These are phyloP conservation scores for Mercenaria mercenaria DNA, from an alignment of 1,140 invertebrate genomes.

Conservation along the genomic window DNA sequence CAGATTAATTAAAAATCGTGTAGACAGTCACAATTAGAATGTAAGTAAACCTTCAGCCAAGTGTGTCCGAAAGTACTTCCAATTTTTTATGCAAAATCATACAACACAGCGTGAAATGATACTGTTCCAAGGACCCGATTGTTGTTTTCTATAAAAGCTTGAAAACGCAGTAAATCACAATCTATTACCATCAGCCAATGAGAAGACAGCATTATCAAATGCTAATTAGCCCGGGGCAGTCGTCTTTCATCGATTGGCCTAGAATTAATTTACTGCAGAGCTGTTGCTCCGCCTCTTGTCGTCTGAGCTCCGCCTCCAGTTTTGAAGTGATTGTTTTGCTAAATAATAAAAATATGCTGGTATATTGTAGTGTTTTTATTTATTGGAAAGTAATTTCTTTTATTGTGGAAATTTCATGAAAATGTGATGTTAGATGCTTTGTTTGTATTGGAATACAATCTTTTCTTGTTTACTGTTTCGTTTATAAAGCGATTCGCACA, in stretches of 20 bases:
- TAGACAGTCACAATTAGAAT: neutral
- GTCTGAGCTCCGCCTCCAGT: conserved; percentile 38
- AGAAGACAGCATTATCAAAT: conserved; percentile 18
- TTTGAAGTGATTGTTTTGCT: neutral
- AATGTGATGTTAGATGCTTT: neutral
- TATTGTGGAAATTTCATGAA: neutral
- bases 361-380: neutral
- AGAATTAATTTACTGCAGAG: conserved; percentile 56
- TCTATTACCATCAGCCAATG: conserved; percentile 50
- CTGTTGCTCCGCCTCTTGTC: conserved; percentile 5
- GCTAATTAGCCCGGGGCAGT: conserved; percentile 55
- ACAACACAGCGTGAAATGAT: conserved; percentile 56
- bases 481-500: too few relatives aligned
- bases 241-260: conserved; percentile 47
- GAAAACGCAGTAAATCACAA: conserved; percentile 58
- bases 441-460: neutral
- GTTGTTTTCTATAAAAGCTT: conserved; percentile 62
- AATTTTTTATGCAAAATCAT: conserved; percentile 61
- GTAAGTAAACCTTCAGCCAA: conserved; percentile 29
- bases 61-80: conserved; percentile 48
- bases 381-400: neutral
- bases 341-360: neutral
- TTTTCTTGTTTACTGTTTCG: too few relatives aligned
- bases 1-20: conserved; percentile 33
- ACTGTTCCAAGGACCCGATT: conserved; percentile 38